Evolutionary conservation across 2,888 invertebrate genomes (phyloP), one percentile per base, ranked within the genome.

Genomic region (Nymphalis polychloros): DNA sequence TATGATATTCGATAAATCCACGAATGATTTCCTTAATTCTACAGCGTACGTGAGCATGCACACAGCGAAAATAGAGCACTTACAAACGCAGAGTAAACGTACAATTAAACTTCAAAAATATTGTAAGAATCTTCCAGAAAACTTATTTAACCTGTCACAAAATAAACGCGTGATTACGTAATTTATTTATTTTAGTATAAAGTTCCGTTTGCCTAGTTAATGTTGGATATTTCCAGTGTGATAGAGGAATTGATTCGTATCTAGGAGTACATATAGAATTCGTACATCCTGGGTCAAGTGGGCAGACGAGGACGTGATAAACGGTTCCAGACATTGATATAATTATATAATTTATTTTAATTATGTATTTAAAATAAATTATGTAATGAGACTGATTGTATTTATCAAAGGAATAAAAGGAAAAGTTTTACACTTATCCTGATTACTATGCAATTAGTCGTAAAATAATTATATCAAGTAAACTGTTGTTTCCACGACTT

Each of bases 191-290:
- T 53, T 41, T 53, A 20, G 17, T 53, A 20, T 23, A 17, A n/a
- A 46, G 23, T 63, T 46, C 52, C 23, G 53, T 53, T 46, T 46
- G 52, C 63, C 46, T 20, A 63, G 48, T 55, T 63, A 63, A 1
- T 17, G 41, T 47, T 55, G 55, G 63, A 35, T 63, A 63, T 63
- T 63, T 63, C 63, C 63, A 53, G 35, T 10, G n/a, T 41, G 41
- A 57, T 41, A 57, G 31, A 27, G 8, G 19, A 49, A 49, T 49
- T 13, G 10, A 41, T 3, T 19, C 35, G 57, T 57, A 19, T 1
- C 20, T 63, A 55, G 20, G n/a, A 53, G 3, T 27, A 53, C 27
- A 47, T 16, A 63, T 63, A 67, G 31, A 61, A 49, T 60, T 35
- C 49, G 53, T 57, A 57, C 63, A 59, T 67, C 46, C 59, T 53